Evolutionary conservation across 2,888 invertebrate genomes (phyloP), one percentile per base, ranked within the genome.

Genomic region (Biston stratarius): DNA sequence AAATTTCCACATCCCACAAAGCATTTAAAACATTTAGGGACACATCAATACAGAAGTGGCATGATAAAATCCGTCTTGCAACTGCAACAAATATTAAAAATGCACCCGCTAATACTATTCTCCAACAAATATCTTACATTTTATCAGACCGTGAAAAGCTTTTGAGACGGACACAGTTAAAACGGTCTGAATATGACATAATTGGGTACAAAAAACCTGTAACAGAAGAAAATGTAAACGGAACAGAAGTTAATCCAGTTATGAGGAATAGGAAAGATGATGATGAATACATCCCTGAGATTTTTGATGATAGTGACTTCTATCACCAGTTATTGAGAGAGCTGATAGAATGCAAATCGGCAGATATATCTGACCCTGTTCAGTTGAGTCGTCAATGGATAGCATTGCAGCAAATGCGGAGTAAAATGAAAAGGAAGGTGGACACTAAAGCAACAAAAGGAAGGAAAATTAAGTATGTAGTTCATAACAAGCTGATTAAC

Each of bases 221-320:
- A 38, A 74, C 79, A 47, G 76, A 79, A 47, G 82, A 81, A 48
- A 77, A 75, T 53, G 63, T 75, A 45, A 80, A 81, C 71, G 77
- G 69, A 0, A 68, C 71, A 15, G 85, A 85, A 74, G 34, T 69
- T 8, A 87, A 85, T 63, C 78, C 76, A 0, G 73, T 79, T 5
- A 79, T 73, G 15, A 86, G 76, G 74, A 82, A 84, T 58, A 81
- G 90, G n/a, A 89, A 89, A 74, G 89, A 93, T 58, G 83, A 90
- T 67, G 95, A 95, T 74, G 96, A 96, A 76, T 95, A 96, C 72
- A 96, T 97, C 80, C 81, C 94, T 0, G 97, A 99, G 90, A 97
- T 99, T 79, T 99, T 98, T 91, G 99, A 99, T 86, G 99, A 99
- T 83, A 97, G 97, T 79, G 99, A 99, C 85, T 99, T 99, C 87